phyloP scores from a whole-genome alignment of 2,888 invertebrate genomes.

The Caradrina kadenii region DNA sequence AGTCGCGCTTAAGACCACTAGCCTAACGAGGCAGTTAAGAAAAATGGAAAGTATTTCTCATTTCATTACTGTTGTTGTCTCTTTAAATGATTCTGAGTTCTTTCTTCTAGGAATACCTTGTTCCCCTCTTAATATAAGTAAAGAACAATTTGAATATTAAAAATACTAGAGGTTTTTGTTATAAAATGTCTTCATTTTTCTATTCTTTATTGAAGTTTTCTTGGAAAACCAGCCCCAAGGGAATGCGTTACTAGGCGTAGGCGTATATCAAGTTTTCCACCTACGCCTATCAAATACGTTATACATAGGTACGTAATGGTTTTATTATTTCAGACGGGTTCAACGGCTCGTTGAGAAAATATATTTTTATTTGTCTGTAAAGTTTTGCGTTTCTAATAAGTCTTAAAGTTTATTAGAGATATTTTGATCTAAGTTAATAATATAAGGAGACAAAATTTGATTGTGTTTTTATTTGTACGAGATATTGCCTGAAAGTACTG shows the following conservation, averaged over 20 bases:
- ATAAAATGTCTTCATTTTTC: conserved; percentile 9
- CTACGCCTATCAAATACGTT: conserved; percentile 2
- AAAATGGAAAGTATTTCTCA: background rate
- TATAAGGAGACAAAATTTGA: no score
- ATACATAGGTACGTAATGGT: background rate
- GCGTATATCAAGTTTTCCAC: background rate
- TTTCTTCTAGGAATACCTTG: background rate
- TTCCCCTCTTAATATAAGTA: background rate
- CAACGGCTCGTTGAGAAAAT: background rate
- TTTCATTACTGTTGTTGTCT: background rate
- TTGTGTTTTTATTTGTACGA: no score
- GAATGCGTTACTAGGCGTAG: background rate
- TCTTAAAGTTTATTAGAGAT: background rate
- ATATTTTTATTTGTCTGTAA: background rate
- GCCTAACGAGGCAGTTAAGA: no score
- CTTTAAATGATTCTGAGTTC: background rate
- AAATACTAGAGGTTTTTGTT: conserved; percentile 4
- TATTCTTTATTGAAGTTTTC: conserved; percentile 4
- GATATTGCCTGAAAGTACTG: no score
- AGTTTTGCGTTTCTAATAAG: background rate
- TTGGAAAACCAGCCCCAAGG: background rate
- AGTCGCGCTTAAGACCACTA: no score
- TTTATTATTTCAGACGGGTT: conserved; percentile 12
- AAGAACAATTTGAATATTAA: background rate
- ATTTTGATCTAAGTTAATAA: background rate